Base-by-base conservation (phyloP, 35 echinoderm and acorn worm genomes). In the Apostichopus japonicus region DNA sequence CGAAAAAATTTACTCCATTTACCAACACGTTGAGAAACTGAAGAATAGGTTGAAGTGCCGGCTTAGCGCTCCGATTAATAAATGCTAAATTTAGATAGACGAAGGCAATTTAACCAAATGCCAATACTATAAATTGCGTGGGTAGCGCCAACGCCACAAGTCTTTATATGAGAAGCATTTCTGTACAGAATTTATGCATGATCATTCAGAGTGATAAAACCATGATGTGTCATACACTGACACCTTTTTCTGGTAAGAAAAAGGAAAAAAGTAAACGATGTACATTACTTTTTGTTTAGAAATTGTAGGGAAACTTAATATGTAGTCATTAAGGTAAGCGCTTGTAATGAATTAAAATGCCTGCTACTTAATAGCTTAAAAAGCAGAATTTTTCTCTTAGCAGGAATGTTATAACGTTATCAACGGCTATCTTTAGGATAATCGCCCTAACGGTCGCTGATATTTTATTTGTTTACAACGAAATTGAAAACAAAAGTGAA, bases 1-100 rank as follows among this genome's bases (percentile, higher is more conserved):
- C 54, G n/a, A 24, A 58, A 84, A 53, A 84, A 84, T 84, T 58
- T 53, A 84, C 81, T 84, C 81, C 81, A 84, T 84, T 84, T 84
- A 84, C 53, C 19, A 84, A 84, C 81, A 84, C 81, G 54, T 57
- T n/a, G 53, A 84, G 54, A 84, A 84, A 84, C 81, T 55, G 56
- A 51, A 84, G 81, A 84, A 84, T n/a, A 84, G 81, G 56, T 58
- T 84, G 81, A 84, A 84, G 54, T 21, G 54, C 53, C 54, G 57
- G 54, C 81, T 84, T 57, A 84, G 81, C 81, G 81, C 81, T 23
- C 21, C 81, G 81, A 84, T 84, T 84, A 84, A 84, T 84, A 84
- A 56, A 84, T 84, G 56, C 53, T 84, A 84, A 84, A 57, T 53
- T 84, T 84, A 83, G 79, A 83, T 83, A 84, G 81, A 58, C 81